phyloP scores from a whole-genome alignment of 2,888 invertebrate genomes.

The Euproctis similis region DNA sequence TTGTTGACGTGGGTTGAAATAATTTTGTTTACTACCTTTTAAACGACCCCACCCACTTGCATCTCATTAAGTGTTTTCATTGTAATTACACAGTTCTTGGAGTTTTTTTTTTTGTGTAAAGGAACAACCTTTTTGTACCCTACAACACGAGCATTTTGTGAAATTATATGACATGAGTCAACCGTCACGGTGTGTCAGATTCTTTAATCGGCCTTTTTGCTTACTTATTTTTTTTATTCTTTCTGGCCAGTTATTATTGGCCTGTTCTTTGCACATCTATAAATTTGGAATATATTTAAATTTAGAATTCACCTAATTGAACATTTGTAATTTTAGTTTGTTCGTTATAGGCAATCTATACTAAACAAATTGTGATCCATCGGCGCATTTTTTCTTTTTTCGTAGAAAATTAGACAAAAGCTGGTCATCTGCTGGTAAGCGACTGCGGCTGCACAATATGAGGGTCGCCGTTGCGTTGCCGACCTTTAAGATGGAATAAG shows the following conservation, averaged over 20 bases:
- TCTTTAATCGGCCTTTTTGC: constrained; percentile 17
- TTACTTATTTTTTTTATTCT: constrained; percentile 22
- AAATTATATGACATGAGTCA: constrained; percentile 29
- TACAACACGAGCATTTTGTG: constrained; percentile 26
- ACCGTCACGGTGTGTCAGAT: constrained; percentile 20
- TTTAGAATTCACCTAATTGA: too few relatives aligned
- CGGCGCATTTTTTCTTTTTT: too few relatives aligned
- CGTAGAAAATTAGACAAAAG: too few relatives aligned
- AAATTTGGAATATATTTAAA: too few relatives aligned
- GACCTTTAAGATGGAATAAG: too few relatives aligned
- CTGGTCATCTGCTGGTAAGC: too few relatives aligned
- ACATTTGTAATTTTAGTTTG: too few relatives aligned
- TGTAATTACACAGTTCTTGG: constrained; percentile 38
- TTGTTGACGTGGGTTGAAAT: constrained; percentile 68
- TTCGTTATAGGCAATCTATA: too few relatives aligned
- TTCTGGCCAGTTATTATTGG: constrained; percentile 8
- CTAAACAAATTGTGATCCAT: too few relatives aligned
- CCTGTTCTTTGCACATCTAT: too few relatives aligned
- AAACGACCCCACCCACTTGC: constrained; percentile 66
- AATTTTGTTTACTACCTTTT: constrained; percentile 74
- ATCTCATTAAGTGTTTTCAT: constrained; percentile 46
- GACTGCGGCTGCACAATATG: too few relatives aligned
- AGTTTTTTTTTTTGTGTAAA: constrained; percentile 28
- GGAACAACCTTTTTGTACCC: constrained; percentile 27
- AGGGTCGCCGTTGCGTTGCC: too few relatives aligned